These are phyloP conservation scores for Choristoneura rosaceana DNA, from an alignment of 2,888 invertebrate species.

Conservation along the genomic window DNA sequence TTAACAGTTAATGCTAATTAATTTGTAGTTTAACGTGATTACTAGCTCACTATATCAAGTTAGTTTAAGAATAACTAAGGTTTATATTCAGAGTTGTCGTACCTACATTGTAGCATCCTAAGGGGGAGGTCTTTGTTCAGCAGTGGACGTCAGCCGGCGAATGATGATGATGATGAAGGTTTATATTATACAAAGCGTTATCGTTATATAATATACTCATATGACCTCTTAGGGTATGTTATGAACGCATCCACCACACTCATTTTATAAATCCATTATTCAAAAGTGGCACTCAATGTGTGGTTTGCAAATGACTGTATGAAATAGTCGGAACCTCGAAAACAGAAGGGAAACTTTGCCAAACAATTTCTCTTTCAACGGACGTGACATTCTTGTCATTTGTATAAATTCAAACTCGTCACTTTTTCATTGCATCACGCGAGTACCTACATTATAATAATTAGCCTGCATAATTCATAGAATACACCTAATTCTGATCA, in stretches of 20 bases:
- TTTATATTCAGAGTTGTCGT: too few relatives aligned
- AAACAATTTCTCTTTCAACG: slow-evolving; percentile 70
- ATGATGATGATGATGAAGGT: neutral
- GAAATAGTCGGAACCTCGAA: slow-evolving; percentile 46
- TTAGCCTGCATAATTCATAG: slow-evolving; percentile 56
- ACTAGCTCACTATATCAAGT: neutral
- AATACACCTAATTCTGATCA: slow-evolving; percentile 73
- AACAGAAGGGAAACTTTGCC: slow-evolving; percentile 59
- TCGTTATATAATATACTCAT: neutral
- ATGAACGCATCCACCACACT: neutral
- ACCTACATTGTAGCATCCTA: too few relatives aligned
- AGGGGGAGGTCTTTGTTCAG: too few relatives aligned
- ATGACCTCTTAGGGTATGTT: neutral
- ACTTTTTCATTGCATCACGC: slow-evolving; percentile 64
- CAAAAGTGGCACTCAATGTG: slow-evolving; percentile 16
- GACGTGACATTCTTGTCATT: slow-evolving; percentile 53
- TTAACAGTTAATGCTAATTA: too few relatives aligned
- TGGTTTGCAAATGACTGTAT: slow-evolving; percentile 37
- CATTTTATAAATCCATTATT: slow-evolving; percentile 12
- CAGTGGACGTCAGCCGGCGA: too few relatives aligned
- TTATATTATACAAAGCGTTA: neutral
- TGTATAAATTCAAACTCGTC: slow-evolving; percentile 56
- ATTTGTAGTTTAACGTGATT: neutral
- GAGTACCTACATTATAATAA: slow-evolving; percentile 58
- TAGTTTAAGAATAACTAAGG: too few relatives aligned